Evolutionary conservation across 1,140 invertebrate species (phyloP).

Genomic region (Drosophila nigromelanica): DNA sequence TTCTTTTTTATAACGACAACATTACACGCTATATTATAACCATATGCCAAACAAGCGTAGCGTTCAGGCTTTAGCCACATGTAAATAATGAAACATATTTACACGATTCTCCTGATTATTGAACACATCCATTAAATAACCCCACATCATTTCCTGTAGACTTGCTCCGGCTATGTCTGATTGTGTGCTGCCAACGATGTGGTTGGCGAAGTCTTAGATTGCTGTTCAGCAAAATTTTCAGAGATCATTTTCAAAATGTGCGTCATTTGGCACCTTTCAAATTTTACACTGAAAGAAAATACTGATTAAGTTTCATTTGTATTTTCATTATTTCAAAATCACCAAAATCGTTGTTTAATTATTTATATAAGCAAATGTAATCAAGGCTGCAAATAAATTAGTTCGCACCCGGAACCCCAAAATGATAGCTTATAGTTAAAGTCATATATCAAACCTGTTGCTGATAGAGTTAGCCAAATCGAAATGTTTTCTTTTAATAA

Average conservation of each 20-base stretch:
- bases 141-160: not conserved
- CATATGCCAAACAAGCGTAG: too few relatives aligned
- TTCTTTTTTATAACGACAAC: too few relatives aligned
- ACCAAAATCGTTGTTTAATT: too few relatives aligned
- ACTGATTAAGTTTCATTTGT: not conserved
- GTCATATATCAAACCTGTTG: too few relatives aligned
- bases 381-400: too few relatives aligned
- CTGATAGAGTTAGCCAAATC: too few relatives aligned
- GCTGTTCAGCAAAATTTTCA: conserved; percentile 6
- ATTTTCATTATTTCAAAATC: not conserved
- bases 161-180: conserved; percentile 6
- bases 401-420: too few relatives aligned
- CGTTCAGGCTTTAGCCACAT: not conserved
- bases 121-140: conserved; percentile 5
- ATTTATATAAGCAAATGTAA: too few relatives aligned
- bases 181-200: not conserved
- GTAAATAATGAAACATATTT: not conserved
- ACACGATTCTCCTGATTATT: not conserved
- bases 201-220: conserved; percentile 2
- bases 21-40: too few relatives aligned
- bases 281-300: conserved; percentile 2
- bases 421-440: too few relatives aligned
- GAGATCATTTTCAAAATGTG: conserved; percentile 21
- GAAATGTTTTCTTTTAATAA: too few relatives aligned
- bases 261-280: conserved; percentile 1